Evolutionary conservation across 2,888 invertebrate species (phyloP).

Genomic region (Drosophila tripunctata): DNA sequence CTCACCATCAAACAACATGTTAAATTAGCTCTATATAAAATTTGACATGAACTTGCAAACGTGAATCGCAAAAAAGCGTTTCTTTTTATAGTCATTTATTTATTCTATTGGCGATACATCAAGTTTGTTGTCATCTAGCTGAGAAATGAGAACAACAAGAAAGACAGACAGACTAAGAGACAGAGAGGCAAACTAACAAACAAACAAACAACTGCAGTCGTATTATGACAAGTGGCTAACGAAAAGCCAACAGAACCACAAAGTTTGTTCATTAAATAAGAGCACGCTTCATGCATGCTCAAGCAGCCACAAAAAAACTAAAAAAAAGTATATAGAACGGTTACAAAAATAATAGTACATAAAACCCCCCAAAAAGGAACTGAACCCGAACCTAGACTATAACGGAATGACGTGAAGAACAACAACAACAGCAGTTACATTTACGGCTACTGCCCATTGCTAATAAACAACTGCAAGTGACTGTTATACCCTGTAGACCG

Average conservation of each 20-base stretch:
- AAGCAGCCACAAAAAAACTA: slow-evolving; percentile 45
- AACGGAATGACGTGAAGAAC: slow-evolving; percentile 43
- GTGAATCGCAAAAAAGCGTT: background rate
- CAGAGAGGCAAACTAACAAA: too few species aligned
- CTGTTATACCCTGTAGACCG: slow-evolving; percentile 32
- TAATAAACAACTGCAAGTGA: slow-evolving; percentile 50
- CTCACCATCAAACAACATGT: background rate
- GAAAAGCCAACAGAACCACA: slow-evolving; percentile 56
- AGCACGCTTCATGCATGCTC: slow-evolving; percentile 72
- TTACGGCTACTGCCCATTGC: slow-evolving; percentile 43
- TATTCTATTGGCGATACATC: slow-evolving; percentile 1
- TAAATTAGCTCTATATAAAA: background rate
- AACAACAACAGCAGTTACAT: slow-evolving; percentile 42
- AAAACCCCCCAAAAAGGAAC: slow-evolving; percentile 28
- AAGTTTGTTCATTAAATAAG: slow-evolving; percentile 70
- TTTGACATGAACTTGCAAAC: background rate
- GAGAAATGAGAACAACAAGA: background rate
- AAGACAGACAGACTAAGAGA: too few species aligned
- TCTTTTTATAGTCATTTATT: slow-evolving; percentile 1
- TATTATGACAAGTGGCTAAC: slow-evolving; percentile 56
- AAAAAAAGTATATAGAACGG: slow-evolving; percentile 9
- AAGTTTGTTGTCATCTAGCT: slow-evolving; percentile 12
- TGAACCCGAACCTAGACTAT: slow-evolving; percentile 32
- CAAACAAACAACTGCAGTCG: slow-evolving; percentile 42
- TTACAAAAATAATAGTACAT: slow-evolving; percentile 10